Percentiles rank a stretch among this genome's conserved stretches.
phyloP scores from a whole-genome alignment of 2,113 vertebrate genomes.

The Cygnus atratus region DNA sequence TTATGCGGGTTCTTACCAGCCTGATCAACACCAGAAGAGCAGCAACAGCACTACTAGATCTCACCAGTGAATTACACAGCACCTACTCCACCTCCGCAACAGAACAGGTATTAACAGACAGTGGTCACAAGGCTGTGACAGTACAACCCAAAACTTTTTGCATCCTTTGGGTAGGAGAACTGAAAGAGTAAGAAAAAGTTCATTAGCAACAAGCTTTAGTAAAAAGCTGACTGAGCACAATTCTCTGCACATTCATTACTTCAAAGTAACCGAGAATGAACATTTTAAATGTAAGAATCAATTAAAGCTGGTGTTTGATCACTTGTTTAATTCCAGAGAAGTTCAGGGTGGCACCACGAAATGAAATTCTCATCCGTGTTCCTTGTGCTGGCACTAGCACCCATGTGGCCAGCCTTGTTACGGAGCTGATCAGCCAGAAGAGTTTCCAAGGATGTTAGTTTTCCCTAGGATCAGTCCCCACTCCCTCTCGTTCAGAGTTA shows the following conservation, averaged over 20 bases:
- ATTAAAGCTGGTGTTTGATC: not conserved
- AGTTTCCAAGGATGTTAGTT: not conserved
- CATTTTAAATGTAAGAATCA: not conserved
- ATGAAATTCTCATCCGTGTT: not conserved
- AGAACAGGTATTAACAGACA: not conserved
- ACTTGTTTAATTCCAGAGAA: not conserved
- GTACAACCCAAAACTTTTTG: not conserved
- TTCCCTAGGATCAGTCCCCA: not conserved
- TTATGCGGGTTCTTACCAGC: not conserved
- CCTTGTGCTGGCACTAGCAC: not conserved
- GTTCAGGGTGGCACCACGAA: not conserved
- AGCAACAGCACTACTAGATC: not conserved
- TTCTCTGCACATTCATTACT: not conserved
- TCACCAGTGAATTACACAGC: not conserved
- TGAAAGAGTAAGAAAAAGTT: not conserved
- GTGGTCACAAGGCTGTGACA: not conserved
- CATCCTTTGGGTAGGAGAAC: not conserved
- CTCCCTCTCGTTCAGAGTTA: not conserved
- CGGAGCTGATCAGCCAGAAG: not conserved
- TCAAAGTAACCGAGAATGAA: not conserved
- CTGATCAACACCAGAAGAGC: not conserved
- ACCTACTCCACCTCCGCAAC: not conserved
- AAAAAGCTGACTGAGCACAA: not conserved
- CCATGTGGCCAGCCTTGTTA: not conserved
- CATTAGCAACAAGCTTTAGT: not conserved